phyloP scores from a whole-genome alignment of 2,113 vertebrate species.

The Centropristis striata region DNA sequence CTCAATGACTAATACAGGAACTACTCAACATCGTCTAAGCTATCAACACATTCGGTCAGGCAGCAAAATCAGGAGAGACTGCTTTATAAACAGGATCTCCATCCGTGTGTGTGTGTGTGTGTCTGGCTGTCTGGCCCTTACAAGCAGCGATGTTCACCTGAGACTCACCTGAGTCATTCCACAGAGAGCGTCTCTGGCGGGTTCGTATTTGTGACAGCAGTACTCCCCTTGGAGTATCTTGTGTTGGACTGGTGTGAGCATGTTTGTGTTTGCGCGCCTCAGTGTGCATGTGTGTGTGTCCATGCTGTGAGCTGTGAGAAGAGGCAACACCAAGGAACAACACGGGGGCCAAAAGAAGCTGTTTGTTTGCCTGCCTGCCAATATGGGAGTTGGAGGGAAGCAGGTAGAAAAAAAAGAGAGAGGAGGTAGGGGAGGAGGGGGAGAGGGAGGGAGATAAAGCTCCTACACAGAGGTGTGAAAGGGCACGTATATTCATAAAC shows the following conservation, averaged over 20 bases:
- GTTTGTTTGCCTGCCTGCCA: constrained; percentile 81
- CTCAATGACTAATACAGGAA: constrained; percentile 40
- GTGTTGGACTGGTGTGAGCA: constrained; percentile 67
- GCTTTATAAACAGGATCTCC: constrained; percentile 47
- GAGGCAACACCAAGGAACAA: constrained; percentile 71
- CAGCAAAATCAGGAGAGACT: constrained; percentile 46
- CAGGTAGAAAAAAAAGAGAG: constrained; percentile 46
- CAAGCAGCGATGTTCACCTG: constrained; percentile 60
- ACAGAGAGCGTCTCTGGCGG: constrained; percentile 57
- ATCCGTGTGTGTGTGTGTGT: not conserved
- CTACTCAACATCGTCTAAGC: constrained; percentile 31
- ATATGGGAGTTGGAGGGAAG: constrained; percentile 59
- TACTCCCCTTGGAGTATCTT: constrained; percentile 59
- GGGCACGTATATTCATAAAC: constrained; percentile 78
- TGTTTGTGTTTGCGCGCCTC: constrained; percentile 63
- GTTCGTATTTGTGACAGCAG: constrained; percentile 77
- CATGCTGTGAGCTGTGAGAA: constrained; percentile 64
- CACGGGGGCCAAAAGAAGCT: constrained; percentile 77
- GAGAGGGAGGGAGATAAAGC: constrained; percentile 29
- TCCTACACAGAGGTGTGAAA: constrained; percentile 72
- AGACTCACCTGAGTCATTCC: constrained; percentile 74
- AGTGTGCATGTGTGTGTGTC: constrained; percentile 36
- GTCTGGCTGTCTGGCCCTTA: constrained; percentile 44
- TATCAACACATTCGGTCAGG: constrained; percentile 39
- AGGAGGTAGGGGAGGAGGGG: constrained; percentile 8